A percentile compares a stretch with the other conserved stretches of the same genome.
Evolutionary conservation across 1,140 invertebrate species (phyloP).

Genomic region (Linepithema humile): DNA sequence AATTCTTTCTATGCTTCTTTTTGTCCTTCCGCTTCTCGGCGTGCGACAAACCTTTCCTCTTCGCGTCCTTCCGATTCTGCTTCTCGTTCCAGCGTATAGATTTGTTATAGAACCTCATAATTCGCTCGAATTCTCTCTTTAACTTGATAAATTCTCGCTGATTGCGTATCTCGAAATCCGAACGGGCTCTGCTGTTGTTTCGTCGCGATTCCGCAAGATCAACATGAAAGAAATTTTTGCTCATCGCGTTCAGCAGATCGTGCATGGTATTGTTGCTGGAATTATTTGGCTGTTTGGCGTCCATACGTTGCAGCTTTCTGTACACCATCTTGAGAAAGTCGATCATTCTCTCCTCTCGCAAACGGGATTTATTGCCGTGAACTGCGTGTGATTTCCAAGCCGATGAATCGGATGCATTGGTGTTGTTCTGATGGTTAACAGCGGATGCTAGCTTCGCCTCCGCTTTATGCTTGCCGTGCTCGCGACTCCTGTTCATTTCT

Average conservation of each 20-base stretch:
- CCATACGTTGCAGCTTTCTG: slow-evolving; percentile 80
- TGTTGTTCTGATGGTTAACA: slow-evolving; percentile 61
- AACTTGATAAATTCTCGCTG: slow-evolving; percentile 81
- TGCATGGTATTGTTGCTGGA: slow-evolving; percentile 81
- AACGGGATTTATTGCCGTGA: slow-evolving; percentile 76
- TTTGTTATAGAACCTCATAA: slow-evolving; percentile 83
- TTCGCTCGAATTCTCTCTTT: slow-evolving; percentile 81
- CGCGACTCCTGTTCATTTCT: slow-evolving; percentile 79
- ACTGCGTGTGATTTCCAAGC: slow-evolving; percentile 69
- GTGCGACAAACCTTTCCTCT: slow-evolving; percentile 65
- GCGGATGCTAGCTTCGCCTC: slow-evolving; percentile 6
- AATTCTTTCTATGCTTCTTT: slow-evolving; percentile 73
- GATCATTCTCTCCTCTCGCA: slow-evolving; percentile 82
- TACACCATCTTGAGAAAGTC: slow-evolving; percentile 82
- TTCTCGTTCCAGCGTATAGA: slow-evolving; percentile 83
- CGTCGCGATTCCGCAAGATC: slow-evolving; percentile 78
- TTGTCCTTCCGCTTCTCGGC: slow-evolving; percentile 66
- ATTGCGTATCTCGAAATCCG: slow-evolving; percentile 77
- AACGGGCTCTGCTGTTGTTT: slow-evolving; percentile 71
- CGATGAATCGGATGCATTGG: slow-evolving; percentile 24
- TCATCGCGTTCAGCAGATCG: slow-evolving; percentile 82
- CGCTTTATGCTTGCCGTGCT: slow-evolving; percentile 59
- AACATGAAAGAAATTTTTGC: slow-evolving; percentile 82
- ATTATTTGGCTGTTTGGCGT: slow-evolving; percentile 78
- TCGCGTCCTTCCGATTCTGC: slow-evolving; percentile 77